Evolutionary conservation across 2,888 invertebrate genomes (phyloP).

Genomic region (Andrena haemorrhoa): DNA sequence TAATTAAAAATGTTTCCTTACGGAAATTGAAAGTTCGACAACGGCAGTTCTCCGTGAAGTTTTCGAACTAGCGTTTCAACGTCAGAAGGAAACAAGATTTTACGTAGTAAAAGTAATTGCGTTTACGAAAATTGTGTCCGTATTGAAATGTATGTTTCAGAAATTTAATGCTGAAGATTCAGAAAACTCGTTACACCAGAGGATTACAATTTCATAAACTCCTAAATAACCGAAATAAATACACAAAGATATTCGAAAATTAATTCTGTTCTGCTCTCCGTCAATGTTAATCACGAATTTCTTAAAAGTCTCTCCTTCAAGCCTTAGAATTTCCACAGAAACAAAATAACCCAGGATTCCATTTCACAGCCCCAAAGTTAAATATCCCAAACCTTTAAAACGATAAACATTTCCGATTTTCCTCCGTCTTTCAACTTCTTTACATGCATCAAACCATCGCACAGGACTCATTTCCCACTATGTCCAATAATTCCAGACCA

Average conservation of each 20-base stretch:
- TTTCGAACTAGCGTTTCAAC: neutral
- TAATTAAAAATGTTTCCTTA: neutral
- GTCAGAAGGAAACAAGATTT: conserved; percentile 2
- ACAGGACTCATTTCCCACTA: no score
- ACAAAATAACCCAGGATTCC: neutral
- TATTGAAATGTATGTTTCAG: neutral
- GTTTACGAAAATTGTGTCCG: neutral
- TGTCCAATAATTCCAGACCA: no score
- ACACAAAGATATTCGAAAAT: neutral
- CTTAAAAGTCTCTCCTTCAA: neutral
- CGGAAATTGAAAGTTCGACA: neutral
- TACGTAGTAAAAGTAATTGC: neutral
- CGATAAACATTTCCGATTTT: no score
- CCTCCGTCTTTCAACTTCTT: no score
- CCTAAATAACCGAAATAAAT: neutral
- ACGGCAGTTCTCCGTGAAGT: neutral
- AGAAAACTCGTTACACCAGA: neutral
- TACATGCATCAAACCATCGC: no score
- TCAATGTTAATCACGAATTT: neutral
- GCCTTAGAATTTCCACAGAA: neutral
- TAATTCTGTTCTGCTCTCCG: neutral
- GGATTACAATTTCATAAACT: neutral
- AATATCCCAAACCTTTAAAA: neutral
- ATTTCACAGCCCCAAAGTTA: neutral
- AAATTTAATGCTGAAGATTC: neutral